Percentiles rank a stretch among this genome's conserved stretches.
Conservation (phyloP, 2,113 vertebrate species). For the Poeciliopsis retropinna region DNA sequence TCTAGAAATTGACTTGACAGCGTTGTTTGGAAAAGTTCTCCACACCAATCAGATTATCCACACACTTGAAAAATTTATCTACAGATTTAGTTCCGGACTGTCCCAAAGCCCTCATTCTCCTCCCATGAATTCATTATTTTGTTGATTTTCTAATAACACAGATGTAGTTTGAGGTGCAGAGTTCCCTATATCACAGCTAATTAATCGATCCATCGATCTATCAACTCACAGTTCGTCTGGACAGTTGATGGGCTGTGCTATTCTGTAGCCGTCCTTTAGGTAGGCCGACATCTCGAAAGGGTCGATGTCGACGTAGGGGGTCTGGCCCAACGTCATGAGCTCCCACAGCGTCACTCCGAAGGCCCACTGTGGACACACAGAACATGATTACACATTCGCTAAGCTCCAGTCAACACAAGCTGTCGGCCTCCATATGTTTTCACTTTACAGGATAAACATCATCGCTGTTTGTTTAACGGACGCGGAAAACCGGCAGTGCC, state of each 20-base stretch:
- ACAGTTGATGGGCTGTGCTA: conserved; percentile 99
- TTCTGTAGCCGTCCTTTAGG: conserved; percentile 97
- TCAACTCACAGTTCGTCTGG: conserved; percentile 94
- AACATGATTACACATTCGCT: neutral
- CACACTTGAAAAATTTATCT: too few species aligned
- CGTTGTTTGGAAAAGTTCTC: too few species aligned
- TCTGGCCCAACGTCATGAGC: conserved; percentile 98
- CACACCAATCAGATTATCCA: too few species aligned
- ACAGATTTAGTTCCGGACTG: too few species aligned
- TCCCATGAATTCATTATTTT: too few species aligned
- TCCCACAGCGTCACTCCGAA: conserved; percentile 98
- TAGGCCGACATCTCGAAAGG: conserved; percentile 99
- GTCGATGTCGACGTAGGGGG: conserved; percentile 97
- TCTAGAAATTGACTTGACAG: too few species aligned
- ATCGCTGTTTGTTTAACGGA: neutral
- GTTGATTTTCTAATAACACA: too few species aligned
- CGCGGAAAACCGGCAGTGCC: conserved; percentile 6
- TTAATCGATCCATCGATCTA: neutral
- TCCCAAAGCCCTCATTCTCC: too few species aligned
- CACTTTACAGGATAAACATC: conserved; percentile 24
- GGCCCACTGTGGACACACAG: conserved; percentile 87
- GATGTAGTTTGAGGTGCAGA: neutral
- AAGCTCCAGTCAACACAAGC: neutral
- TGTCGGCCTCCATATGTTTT: neutral
- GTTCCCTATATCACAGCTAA: neutral